These are phyloP conservation scores for Melopsittacus undulatus DNA, from an alignment of 2,797 vertebrate species.

Conservation along the genomic window DNA sequence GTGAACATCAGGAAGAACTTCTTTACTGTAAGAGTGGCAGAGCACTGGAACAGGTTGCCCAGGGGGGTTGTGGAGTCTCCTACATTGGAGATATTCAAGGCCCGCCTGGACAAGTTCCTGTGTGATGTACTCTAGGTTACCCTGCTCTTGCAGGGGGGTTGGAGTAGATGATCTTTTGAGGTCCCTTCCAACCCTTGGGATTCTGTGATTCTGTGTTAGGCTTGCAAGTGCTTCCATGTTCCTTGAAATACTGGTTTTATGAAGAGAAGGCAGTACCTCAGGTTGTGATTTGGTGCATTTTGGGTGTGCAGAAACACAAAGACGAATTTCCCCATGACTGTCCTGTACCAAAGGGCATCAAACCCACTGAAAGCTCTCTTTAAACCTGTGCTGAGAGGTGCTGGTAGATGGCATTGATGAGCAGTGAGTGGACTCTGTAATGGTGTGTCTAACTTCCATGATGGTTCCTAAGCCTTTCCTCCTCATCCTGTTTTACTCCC, in stretches of 20 bases:
- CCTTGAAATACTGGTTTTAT: neutral
- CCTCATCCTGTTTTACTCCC: neutral
- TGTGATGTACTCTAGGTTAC: no score
- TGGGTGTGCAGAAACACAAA: neutral
- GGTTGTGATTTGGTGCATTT: neutral
- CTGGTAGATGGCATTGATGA: neutral
- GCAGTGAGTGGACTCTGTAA: neutral
- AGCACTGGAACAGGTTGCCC: no score
- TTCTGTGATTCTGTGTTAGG: no score
- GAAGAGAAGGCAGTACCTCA: neutral
- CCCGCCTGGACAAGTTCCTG: no score
- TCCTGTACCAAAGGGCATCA: neutral
- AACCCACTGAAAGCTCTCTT: neutral
- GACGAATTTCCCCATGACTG: fast-evolving
- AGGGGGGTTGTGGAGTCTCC: no score
- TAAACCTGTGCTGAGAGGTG: neutral
- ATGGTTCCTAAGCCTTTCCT: neutral
- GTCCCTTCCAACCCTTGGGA: no score
- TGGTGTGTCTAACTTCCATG: neutral
- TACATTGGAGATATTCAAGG: no score
- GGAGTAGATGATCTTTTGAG: no score
- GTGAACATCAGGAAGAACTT: no score
- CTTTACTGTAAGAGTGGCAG: no score
- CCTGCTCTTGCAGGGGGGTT: no score
- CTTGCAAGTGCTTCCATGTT: neutral